Evolutionary conservation across 2,797 vertebrate genomes (phyloP), one percentile per base, ranked within the genome.

Genomic region (Galagoides demidoff): DNA sequence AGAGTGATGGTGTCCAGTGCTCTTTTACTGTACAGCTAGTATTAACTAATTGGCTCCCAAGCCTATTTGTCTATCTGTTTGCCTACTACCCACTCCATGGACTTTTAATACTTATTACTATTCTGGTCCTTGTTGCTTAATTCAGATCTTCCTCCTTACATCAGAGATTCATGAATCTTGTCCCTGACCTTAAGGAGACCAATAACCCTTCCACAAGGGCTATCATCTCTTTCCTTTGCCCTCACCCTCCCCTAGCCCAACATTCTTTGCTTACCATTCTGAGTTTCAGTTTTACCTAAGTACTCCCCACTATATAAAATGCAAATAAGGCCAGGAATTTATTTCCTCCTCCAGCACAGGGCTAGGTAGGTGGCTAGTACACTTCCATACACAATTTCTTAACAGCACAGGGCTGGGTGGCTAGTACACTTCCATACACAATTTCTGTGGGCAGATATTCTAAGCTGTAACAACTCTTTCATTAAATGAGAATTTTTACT

Each of bases 401-500:
- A 22, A 22, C 2, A 66, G 4, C 7, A 17, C 23, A 23, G 13
- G 16, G 34, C 6, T 43, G 25, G 0, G 14, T 13, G 57, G 7
- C 23, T 64, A 16, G 2, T 31, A 68, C 7, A 31, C 29, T 79
- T 22, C 61, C 29, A 23, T 13, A 82, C 5, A 31, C 20, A 39
- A 52, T 82, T 94, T 95, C 85, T 94, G 25, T 34, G 74, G 37
- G 45, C 68, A 79, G 43, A 39, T 20, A 25, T n/a, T 95, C 20
- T 66, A 73, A 52, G 4, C n/a, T 52, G 43, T 92, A 43, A 49
- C 34, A 84, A 92, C 9, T 74, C 73, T 34, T 85, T 63, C 78
- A 37, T 17, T 52, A 29, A 92, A 63, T 1, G 63, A 12, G 19
- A 90, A 7, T 25, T 89, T 86, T 57, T 45, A 76, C 83, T 81